Percentiles rank a stretch among this genome's conserved stretches.
Evolutionary conservation across 2,797 vertebrate genomes (phyloP).

Genomic region (Artibeus jamaicensis): DNA sequence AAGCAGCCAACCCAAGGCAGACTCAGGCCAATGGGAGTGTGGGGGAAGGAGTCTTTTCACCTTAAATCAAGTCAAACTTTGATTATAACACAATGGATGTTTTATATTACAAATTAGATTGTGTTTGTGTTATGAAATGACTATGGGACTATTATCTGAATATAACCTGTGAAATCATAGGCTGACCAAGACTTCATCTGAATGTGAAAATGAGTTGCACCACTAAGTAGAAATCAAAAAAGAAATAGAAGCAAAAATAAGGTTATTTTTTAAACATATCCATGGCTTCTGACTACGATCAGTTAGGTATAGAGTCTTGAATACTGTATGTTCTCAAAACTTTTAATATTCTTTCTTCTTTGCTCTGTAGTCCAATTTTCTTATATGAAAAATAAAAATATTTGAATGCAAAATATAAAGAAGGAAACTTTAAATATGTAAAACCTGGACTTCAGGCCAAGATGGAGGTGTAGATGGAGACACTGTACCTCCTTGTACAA

Average conservation of each 20-base stretch:
- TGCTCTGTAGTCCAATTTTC: background rate
- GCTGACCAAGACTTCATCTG: background rate
- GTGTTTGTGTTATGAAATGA: background rate
- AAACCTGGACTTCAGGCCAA: background rate
- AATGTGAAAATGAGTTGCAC: slow-evolving; percentile 1
- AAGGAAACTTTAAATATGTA: background rate
- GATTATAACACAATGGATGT: background rate
- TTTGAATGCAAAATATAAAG: slow-evolving; percentile 1
- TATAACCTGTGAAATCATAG: background rate
- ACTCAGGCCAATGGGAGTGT: accelerated
- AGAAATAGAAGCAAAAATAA: background rate
- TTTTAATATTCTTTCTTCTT: background rate
- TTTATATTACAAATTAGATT: slow-evolving; percentile 1
- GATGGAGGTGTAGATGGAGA: no score
- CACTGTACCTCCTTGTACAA: no score
- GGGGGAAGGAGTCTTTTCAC: background rate
- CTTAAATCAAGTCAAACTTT: background rate
- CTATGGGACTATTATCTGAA: background rate
- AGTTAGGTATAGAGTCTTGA: background rate
- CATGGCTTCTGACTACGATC: background rate
- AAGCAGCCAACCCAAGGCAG: background rate
- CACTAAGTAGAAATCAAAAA: background rate
- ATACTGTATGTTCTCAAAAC: background rate
- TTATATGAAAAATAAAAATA: background rate
- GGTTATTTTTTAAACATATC: background rate